These are phyloP conservation scores for Phoeniculus purpureus DNA, from an alignment of 2,797 vertebrate genomes.

Conservation along the genomic window DNA sequence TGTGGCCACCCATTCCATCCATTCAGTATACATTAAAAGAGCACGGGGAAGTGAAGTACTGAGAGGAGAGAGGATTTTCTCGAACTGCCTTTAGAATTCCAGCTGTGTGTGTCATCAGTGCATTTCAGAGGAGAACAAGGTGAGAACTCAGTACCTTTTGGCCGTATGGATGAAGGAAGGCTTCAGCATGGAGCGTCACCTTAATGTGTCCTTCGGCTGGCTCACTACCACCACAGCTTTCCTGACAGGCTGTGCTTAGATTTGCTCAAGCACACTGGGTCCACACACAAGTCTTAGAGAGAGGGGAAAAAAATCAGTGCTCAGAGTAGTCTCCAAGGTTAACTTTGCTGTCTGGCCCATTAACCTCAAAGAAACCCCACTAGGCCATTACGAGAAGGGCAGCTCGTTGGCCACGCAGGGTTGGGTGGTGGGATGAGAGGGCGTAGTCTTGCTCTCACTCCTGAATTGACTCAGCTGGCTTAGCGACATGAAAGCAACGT, in stretches of 20 bases:
- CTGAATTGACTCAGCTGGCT: slow-evolving; percentile 63
- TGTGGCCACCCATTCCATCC: background rate
- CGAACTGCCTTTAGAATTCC: background rate
- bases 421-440: background rate
- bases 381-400: background rate
- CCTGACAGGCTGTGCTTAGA: background rate
- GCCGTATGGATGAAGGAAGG: background rate
- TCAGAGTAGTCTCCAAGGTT: background rate
- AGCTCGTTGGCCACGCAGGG: background rate
- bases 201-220: background rate
- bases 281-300: background rate
- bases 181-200: background rate
- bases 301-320: background rate
- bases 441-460: background rate
- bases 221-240: background rate
- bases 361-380: background rate
- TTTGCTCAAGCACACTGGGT: background rate
- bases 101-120: background rate
- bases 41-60: background rate
- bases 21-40: background rate
- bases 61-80: background rate
- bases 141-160: background rate
- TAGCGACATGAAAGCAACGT: slow-evolving; percentile 58
- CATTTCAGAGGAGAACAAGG: background rate
- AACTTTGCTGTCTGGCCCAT: background rate